Evolutionary conservation across 2,113 vertebrate species (phyloP).

Genomic region (Corythornis madagascariensis): DNA sequence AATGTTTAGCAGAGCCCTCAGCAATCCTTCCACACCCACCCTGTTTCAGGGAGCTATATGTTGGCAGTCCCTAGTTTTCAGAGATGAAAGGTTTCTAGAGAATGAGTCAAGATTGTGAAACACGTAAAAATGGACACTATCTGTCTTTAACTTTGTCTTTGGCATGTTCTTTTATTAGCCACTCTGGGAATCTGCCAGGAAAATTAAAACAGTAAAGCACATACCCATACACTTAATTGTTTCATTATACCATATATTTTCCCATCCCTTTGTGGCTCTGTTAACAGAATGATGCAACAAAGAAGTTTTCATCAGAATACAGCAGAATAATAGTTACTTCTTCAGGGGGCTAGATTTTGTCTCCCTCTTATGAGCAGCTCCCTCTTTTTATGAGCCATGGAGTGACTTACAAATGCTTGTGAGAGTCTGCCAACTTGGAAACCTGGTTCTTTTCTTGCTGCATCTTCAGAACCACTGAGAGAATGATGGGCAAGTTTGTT

Average conservation of each 20-base stretch:
- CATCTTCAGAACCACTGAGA: not conserved
- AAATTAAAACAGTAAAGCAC: not conserved
- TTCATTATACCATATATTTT: not conserved
- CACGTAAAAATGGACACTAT: not conserved
- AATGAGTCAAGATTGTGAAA: not conserved
- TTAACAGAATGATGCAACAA: not conserved
- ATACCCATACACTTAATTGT: not conserved
- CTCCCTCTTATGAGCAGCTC: not conserved
- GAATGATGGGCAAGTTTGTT: not conserved
- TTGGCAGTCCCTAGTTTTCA: not conserved
- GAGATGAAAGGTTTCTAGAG: not conserved
- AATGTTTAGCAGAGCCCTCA: not conserved
- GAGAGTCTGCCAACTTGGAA: not conserved
- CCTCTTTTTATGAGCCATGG: not conserved
- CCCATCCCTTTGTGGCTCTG: not conserved
- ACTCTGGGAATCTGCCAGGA: not conserved
- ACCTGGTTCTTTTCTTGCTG: not conserved
- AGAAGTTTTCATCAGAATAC: not conserved
- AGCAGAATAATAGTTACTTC: not conserved
- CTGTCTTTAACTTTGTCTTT: not conserved
- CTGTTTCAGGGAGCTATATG: not conserved
- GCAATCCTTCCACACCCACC: not conserved
- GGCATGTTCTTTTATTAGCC: not conserved
- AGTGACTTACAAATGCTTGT: not conserved
- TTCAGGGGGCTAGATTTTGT: not conserved